phyloP scores from a whole-genome alignment of 2,888 invertebrate genomes.

The Cheilosia pagana region DNA sequence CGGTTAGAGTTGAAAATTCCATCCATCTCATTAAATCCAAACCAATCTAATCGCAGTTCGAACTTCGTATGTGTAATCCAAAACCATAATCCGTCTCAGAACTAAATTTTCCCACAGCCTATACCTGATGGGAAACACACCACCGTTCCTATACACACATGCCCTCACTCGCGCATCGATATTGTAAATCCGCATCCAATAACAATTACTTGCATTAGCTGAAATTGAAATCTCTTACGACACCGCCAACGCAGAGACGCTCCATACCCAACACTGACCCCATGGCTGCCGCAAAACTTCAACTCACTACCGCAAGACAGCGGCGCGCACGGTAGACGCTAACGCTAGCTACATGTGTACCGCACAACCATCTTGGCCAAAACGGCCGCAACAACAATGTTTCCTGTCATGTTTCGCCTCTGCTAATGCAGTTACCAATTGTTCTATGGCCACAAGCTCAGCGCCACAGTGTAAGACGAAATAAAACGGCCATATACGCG shows the following conservation, averaged over 20 bases:
- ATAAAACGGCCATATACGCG: constrained; percentile 6
- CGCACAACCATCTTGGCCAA: constrained; percentile 50
- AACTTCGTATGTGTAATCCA: neutral
- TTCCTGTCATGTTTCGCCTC: constrained; percentile 70
- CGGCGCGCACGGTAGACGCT: constrained; percentile 4
- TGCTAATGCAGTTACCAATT: constrained; percentile 64
- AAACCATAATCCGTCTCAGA: constrained; percentile 20
- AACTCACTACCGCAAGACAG: constrained; percentile 31
- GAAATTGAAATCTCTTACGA: constrained; percentile 73
- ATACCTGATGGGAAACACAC: neutral
- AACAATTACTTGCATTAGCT: constrained; percentile 67
- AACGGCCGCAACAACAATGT: constrained; percentile 67
- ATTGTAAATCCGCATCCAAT: constrained; percentile 53
- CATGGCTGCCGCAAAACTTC: constrained; percentile 34
- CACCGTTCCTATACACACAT: neutral
- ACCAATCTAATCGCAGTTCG: constrained; percentile 7
- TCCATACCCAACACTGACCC: constrained; percentile 60
- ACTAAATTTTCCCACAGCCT: constrained; percentile 51
- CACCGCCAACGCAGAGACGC: constrained; percentile 71
- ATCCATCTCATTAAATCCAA: neutral
- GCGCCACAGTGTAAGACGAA: constrained; percentile 12
- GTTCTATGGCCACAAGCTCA: constrained; percentile 45
- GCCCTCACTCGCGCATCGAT: constrained; percentile 31
- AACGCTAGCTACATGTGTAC: constrained; percentile 68
- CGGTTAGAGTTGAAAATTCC: constrained; percentile 20